A percentile compares a stretch with the other conserved stretches of the same genome.
Evolutionary conservation across 2,797 vertebrate species (phyloP).

Genomic region (Oreochromis mossambicus): DNA sequence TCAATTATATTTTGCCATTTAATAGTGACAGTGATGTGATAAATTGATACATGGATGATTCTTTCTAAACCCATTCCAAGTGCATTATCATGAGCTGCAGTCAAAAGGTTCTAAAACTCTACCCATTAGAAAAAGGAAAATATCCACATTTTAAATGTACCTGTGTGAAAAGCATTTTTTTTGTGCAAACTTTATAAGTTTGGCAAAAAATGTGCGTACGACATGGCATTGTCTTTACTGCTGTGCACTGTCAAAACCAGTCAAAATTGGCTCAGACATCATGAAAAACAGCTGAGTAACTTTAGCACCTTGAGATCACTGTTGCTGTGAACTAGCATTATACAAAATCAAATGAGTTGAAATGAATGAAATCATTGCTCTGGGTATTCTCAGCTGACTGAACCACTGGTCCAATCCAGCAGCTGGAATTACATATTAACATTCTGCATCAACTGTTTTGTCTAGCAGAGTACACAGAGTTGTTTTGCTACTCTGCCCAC

Average conservation of each 20-base stretch:
- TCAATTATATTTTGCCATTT: neutral
- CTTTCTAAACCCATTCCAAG: neutral
- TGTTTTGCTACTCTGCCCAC: slow-evolving; percentile 47
- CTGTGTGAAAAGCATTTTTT: neutral
- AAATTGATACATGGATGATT: neutral
- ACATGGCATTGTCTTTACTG: neutral
- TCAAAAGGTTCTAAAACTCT: neutral
- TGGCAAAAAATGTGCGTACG: rapidly evolving
- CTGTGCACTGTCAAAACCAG: neutral
- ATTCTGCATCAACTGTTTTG: slow-evolving; percentile 21
- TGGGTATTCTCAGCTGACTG: neutral
- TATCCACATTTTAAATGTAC: neutral
- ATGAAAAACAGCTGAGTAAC: neutral
- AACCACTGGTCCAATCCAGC: slow-evolving; percentile 1
- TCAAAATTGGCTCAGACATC: neutral
- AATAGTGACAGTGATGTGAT: neutral
- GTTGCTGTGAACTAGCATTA: neutral
- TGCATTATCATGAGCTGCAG: neutral
- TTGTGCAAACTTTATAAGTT: neutral
- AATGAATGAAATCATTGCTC: neutral
- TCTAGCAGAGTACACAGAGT: neutral
- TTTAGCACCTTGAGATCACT: neutral
- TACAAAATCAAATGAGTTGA: neutral
- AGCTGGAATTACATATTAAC: slow-evolving; percentile 3
- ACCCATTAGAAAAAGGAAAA: neutral